Percentiles rank a stretch among this genome's conserved stretches.
phyloP scores from a whole-genome alignment of 2,797 vertebrate species.

The Lagodon rhomboides region DNA sequence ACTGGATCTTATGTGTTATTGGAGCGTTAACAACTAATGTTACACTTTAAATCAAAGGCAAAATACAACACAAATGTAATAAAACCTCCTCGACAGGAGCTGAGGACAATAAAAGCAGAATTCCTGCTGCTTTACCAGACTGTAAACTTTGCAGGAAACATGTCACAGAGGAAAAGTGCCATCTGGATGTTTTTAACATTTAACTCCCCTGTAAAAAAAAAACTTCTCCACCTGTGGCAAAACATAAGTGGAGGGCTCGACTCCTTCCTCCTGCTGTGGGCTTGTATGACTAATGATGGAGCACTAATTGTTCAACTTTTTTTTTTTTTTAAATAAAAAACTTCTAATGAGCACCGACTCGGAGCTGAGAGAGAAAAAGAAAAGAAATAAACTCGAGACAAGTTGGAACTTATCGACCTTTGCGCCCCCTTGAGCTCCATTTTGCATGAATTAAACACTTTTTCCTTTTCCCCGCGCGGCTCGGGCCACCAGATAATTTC shows the following conservation, averaged over 20 bases:
- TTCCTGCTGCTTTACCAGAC: not conserved
- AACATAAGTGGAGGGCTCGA: not conserved
- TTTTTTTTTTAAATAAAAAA: slow-evolving; percentile 30
- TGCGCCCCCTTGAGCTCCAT: slow-evolving; percentile 61
- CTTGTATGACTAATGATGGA: not conserved
- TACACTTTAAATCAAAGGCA: not conserved
- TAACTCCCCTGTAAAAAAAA: not conserved
- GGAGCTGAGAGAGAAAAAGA: not conserved
- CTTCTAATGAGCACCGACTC: slow-evolving; percentile 56
- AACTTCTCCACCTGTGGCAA: not conserved
- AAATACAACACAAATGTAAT: not conserved
- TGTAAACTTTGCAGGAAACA: not conserved
- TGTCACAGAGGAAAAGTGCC: not conserved
- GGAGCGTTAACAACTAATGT: not conserved
- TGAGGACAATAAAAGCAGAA: not conserved
- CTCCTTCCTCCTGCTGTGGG: not conserved
- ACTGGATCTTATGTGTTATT: not conserved
- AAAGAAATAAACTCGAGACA: slow-evolving; percentile 55
- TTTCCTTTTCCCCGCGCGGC: slow-evolving; percentile 13
- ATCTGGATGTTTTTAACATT: slow-evolving; percentile 3
- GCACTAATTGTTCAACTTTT: slow-evolving; percentile 56
- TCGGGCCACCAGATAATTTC: slow-evolving; percentile 55
- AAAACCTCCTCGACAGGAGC: not conserved
- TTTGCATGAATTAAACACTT: slow-evolving; percentile 67
- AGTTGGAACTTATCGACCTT: slow-evolving; percentile 75